Base-by-base conservation (phyloP, 2,888 invertebrate genomes). In the Ceramica pisi region DNA sequence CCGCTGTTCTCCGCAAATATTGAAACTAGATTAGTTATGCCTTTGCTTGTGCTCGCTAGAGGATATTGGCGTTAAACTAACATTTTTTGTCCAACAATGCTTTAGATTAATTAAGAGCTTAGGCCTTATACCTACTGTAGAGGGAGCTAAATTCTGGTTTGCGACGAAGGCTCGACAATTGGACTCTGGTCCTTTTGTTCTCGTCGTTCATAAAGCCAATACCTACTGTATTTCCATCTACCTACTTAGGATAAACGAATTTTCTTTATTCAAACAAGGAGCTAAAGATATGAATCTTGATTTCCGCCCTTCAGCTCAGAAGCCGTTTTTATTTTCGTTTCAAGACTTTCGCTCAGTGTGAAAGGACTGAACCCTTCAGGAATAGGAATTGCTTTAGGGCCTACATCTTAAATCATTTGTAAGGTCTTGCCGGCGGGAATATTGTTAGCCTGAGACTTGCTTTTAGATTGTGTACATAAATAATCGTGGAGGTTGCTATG, bases 401-500 rank as follows among this genome's bases (percentile, higher is more conserved):
- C 68, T 41, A 46, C 53, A 50, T 57, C 35, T 53, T 77, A 68
- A 77, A 81, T 71, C 71, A 81, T 80, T 76, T 77, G 53, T 50
- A 23, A 62, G 64, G 56, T 56, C 65, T 56, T 51, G 23, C 50
- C 41, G 51, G 12, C 48, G 59, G 23, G 44, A 56, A 67, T 80
- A 67, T 64, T 67, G 60, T 57, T 67, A 63, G 16, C 48, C 67
- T 64, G 65, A 44, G 51, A 48, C 56, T 59, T 71, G 67, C 75
- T 65, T 77, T 76, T 77, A 71, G 38, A 59, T 62, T 41, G 70
- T 71, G 41, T 65, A 62, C 67, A 81, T 80, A 77, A 77, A 81
- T 71, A 68, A 77, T 77, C 12, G 50, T 55, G 14, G 26, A 60
- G 46, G 56, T 51, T 35, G 31, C n/a, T 10, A 31, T 41, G 21